Base-by-base conservation (phyloP, 2,113 vertebrate genomes). In the Bathybates hornii region DNA sequence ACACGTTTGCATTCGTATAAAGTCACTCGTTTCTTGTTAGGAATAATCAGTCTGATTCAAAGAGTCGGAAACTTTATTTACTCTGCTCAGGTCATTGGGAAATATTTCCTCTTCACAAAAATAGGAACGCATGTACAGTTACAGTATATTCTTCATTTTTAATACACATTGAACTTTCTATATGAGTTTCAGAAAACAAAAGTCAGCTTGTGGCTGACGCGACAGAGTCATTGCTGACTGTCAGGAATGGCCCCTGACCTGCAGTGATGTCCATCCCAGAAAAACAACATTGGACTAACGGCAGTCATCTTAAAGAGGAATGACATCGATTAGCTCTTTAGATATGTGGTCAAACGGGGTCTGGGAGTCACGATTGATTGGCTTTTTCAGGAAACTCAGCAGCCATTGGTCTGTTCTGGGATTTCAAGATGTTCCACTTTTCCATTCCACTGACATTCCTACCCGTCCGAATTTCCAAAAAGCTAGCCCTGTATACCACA, bases 51-150 rank as follows among this genome's bases (percentile, higher is more conserved):
- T 52, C 17, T 9, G 73, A 78, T 52, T 12, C 73, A 78, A 78
- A 78, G 45, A 78, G 45, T 52, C 24, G 1, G 73, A 78, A 78
- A 78, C 73, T 92, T 93, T 95, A 90, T 94, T 95, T 92, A 93
- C 81, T 92, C 80, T 85, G 82, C 68, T 93, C 81, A 45, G 82
- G 80, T 94, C 90, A 87, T 56, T 93, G 92, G 94, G 94, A 94
- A 93, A 94, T 86, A 91, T 90, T 94, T 95, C 89, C 90, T 96
- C 88, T 93, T 91, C 91, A 94, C 92, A 96, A 96, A 96, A 96
- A 95, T 94, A 95, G 89, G 89, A 93, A 93, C 85, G 63, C 92
- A 88, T 92, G 73, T 94, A 95, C 92, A 94, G 88, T 92, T 90
- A 89, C 87, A 91, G 84, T 89, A 91, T 94, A 91, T 90, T 92